A percentile compares a stretch with the other conserved stretches of the same genome.
phyloP scores from a whole-genome alignment of 2,888 invertebrate genomes.

The Phengaris alcon region DNA sequence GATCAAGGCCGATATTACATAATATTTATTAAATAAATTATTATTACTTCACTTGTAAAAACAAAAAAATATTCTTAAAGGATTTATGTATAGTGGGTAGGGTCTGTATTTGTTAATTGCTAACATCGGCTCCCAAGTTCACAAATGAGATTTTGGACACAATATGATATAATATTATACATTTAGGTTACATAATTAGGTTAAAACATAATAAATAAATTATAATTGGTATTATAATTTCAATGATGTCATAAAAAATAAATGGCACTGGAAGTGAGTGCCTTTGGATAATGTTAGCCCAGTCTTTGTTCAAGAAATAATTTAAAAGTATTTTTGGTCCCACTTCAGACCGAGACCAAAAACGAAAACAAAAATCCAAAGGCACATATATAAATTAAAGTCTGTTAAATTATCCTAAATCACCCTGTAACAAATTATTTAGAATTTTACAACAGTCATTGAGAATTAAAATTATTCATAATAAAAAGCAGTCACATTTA shows the following conservation, averaged over 20 bases:
- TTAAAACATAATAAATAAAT: no score
- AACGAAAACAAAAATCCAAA: slow-evolving; percentile 27
- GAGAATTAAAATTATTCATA: slow-evolving; percentile 19
- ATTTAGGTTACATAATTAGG: no score
- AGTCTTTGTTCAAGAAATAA: slow-evolving; percentile 45
- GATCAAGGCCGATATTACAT: slow-evolving; percentile 1
- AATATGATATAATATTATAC: background rate
- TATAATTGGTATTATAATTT: slow-evolving; percentile 11
- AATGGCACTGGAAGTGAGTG: slow-evolving; percentile 34
- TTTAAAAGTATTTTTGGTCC: slow-evolving; percentile 37
- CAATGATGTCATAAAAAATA: slow-evolving; percentile 33
- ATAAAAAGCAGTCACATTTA: slow-evolving; percentile 25
- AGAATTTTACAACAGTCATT: slow-evolving; percentile 43
- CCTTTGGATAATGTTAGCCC: slow-evolving; percentile 41
- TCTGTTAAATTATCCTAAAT: slow-evolving; percentile 37
- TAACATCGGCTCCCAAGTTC: background rate
- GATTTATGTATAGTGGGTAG: no score
- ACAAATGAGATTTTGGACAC: background rate
- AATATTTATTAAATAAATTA: background rate
- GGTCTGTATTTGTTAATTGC: no score
- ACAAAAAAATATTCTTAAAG: background rate
- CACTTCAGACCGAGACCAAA: slow-evolving; percentile 30
- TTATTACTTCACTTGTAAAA: background rate
- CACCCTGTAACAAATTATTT: slow-evolving; percentile 53
- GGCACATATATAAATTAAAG: slow-evolving; percentile 37